Evolutionary conservation across 2,113 vertebrate species (phyloP).

Genomic region (human (Homo sapiens)): GRCh38 chr4:116728001-116728500

Average conservation of each 20-base stretch:
- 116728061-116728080: conserved; percentile 43
- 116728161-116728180: background rate
- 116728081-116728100: background rate
- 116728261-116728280: background rate
- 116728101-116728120: background rate
- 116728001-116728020: background rate
- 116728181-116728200: background rate
- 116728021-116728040: background rate
- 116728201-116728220: background rate
- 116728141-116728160: background rate
- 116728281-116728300: background rate
- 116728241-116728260: background rate
- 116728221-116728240: background rate
- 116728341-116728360: background rate
- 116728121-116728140: background rate
- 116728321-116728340: background rate
- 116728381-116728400: background rate
- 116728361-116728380: background rate
- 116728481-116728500: background rate
- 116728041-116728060: background rate
- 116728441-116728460: background rate
- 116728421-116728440: background rate
- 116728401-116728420: background rate
- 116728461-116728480: background rate
- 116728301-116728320: background rate